phyloP scores from a whole-genome alignment of 1,140 invertebrate genomes.

The Tetramorium alpestre region DNA sequence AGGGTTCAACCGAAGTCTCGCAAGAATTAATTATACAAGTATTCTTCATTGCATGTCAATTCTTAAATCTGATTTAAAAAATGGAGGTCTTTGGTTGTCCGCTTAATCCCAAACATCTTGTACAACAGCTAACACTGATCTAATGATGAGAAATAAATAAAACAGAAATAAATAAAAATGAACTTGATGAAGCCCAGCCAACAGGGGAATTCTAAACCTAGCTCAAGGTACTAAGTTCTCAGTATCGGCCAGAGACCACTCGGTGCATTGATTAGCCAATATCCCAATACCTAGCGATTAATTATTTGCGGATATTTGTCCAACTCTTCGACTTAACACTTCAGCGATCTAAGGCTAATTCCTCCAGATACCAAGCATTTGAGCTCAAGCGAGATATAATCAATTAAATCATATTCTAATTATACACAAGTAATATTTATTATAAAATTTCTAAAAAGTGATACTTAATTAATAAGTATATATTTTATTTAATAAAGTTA shows the following conservation, averaged over 20 bases:
- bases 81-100: conserved; percentile 2
- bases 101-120: conserved; percentile 6
- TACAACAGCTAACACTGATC: conserved; percentile 16
- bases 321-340: not conserved
- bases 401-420: not conserved
- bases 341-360: not conserved
- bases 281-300: conserved; percentile 18
- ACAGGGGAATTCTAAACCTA: conserved; percentile 36
- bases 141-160: conserved; percentile 7
- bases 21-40: not conserved
- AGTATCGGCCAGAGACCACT: not conserved
- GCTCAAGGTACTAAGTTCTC: conserved; percentile 4
- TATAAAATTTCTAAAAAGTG: not conserved
- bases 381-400: not conserved
- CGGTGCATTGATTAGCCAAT: conserved; percentile 2
- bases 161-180: conserved; percentile 2
- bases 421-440: not conserved
- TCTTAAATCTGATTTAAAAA: not conserved
- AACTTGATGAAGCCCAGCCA: conserved; percentile 19
- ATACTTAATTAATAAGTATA: not conserved
- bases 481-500: not conserved
- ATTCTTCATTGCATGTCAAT: not conserved
- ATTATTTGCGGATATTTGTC: conserved; percentile 14
- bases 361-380: not conserved
- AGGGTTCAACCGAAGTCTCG: conserved; percentile 9